Conservation (phyloP, 2,888 invertebrate genomes). For the Eremobia ochroleuca region DNA sequence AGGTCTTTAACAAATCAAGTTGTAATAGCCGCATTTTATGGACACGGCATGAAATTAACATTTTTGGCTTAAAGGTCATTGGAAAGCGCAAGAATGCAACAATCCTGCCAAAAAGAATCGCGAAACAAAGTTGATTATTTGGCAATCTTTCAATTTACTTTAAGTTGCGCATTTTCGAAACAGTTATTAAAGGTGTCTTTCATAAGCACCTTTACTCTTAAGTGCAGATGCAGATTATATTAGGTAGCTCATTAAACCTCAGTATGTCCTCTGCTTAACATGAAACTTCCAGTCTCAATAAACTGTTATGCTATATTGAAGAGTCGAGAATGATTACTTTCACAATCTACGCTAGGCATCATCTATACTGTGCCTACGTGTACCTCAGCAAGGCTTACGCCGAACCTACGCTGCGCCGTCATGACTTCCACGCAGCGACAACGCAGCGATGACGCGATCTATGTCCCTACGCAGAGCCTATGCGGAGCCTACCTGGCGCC, state of each 20-base stretch:
- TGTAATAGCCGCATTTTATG: conserved; percentile 19
- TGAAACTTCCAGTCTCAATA: conserved; percentile 8
- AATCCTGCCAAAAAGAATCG: conserved; percentile 38
- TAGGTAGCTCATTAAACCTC: conserved; percentile 5
- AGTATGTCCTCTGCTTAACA: not conserved
- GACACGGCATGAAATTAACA: conserved; percentile 23
- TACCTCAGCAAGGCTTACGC: no score
- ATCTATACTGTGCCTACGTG: not conserved
- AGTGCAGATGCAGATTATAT: conserved; percentile 22
- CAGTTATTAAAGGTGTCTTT: conserved; percentile 46
- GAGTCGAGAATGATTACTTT: not conserved
- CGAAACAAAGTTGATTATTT: conserved; percentile 42
- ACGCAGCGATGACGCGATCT: not conserved
- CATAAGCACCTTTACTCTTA: conserved; percentile 25
- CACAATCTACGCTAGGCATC: not conserved
- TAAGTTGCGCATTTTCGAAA: conserved; percentile 45
- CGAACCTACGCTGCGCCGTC: not conserved
- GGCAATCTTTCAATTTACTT: conserved; percentile 55
- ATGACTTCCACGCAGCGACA: not conserved
- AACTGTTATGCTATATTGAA: conserved; percentile 2
- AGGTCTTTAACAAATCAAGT: conserved; percentile 5
- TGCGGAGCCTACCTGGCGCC: not conserved
- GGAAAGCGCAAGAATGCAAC: conserved; percentile 43
- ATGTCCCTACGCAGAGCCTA: not conserved
- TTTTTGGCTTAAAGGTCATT: conserved; percentile 43